Evolutionary conservation across 2,888 invertebrate species (phyloP).

Genomic region (Himalopsyche kuldschensis): DNA sequence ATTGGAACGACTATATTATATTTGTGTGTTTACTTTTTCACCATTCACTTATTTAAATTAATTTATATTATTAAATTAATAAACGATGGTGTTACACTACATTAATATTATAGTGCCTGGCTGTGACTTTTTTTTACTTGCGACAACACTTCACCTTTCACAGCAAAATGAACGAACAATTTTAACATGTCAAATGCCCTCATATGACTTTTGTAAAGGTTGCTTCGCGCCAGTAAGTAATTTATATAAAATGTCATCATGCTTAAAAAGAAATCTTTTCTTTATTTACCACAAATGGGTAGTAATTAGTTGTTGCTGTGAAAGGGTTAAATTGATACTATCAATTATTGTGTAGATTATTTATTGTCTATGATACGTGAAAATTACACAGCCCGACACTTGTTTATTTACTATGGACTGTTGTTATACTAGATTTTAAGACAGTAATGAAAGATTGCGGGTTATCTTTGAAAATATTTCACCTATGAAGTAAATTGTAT

Average conservation of each 20-base stretch:
- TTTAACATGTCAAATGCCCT: not conserved
- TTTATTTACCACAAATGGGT: not conserved
- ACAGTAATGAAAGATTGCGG: not conserved
- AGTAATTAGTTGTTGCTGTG: not conserved
- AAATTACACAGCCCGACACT: not conserved
- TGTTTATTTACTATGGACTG: slow-evolving; percentile 1
- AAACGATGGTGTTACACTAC: not conserved
- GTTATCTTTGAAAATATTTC: not conserved
- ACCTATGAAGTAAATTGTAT: not conserved
- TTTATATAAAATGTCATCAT: not conserved
- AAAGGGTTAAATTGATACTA: not conserved
- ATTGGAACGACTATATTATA: not conserved
- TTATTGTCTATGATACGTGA: not conserved
- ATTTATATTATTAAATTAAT: not conserved
- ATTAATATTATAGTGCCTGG: not conserved
- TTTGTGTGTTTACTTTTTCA: slow-evolving; percentile 7
- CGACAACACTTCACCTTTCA: not conserved
- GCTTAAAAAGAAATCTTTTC: not conserved
- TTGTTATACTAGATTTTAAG: not conserved
- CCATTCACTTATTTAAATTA: slow-evolving; percentile 6
- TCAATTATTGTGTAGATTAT: not conserved
- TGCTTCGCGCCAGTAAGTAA: not conserved
- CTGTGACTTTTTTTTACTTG: not conserved
- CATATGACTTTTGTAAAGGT: not conserved
- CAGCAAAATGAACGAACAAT: not conserved